Conservation (phyloP, 2,888 invertebrate genomes). For the Sarcophaga carnaria region DNA sequence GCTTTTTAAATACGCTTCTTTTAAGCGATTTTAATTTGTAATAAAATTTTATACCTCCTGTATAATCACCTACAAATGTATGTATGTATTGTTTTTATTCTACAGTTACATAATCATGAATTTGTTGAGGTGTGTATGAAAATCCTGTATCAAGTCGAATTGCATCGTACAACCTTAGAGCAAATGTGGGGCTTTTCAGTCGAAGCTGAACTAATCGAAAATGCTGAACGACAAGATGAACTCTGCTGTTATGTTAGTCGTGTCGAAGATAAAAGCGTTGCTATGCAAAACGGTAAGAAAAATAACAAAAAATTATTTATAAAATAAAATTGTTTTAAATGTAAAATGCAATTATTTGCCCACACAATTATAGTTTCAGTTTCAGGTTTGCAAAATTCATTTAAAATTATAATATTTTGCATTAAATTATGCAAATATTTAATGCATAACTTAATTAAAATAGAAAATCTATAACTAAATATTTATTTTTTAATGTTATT, state of each 20-base stretch:
- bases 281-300: conserved; percentile 94
- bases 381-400: no score
- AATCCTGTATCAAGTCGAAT: conserved; percentile 97
- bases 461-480: neutral
- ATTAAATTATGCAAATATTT: neutral
- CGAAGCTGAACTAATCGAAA: conserved; percentile 97
- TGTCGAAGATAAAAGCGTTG: conserved; percentile 97
- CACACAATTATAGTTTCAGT: no score
- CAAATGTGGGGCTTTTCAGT: conserved; percentile 99
- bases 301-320: neutral
- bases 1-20: no score
- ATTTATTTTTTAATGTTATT: neutral
- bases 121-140: conserved; percentile 98
- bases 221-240: conserved; percentile 97
- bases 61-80: no score
- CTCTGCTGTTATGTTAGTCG: conserved; percentile 98
- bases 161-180: conserved; percentile 93
- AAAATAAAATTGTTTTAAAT: neutral
- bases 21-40: neutral
- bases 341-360: no score
- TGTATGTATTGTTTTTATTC: neutral
- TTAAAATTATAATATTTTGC: no score
- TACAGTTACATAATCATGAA: conserved; percentile 94
- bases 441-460: neutral
- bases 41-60: neutral